Base-by-base conservation (phyloP, 2,113 vertebrate species). In the Thalassoma bifasciatum region DNA sequence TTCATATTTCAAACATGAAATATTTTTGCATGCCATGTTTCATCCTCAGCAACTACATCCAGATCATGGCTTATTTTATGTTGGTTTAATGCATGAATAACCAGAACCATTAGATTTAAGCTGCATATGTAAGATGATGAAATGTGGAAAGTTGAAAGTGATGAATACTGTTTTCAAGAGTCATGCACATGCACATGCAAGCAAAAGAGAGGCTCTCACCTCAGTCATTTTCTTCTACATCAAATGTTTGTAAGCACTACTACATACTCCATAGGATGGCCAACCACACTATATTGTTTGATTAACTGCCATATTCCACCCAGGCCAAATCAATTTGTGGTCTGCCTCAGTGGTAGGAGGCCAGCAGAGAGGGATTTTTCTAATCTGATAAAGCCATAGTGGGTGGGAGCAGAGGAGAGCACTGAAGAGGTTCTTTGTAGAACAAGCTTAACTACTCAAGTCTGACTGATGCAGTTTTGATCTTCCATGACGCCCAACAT, bases 361-460 rank as follows among this genome's bases (percentile, higher is more conserved):
- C 47, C 65, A 59, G 75, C 72, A 69, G 68, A 70, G 82, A 79
- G 38, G 70, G 78, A 79, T 79, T 74, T 63, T 54, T 76, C 82
- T 89, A 85, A 86, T 89, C 81, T 86, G 84, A 89, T 91, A 79
- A 91, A 87, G 16, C 67, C 30, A 59, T 76, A 86, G 80, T 90
- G 66, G 66, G 81, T 49, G 34, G 52, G 74, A 75, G 87, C 83
- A 81, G 73, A 71, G 71, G 76, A 83, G 73, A 72, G 79, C 68
- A 60, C 40, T 82, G 64, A 88, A 83, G 85, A 86, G 80, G 70
- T 63, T 75, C 75, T 84, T 90, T 91, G 85, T 90, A 74, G 58
- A 69, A 75, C 54, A 59, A 70, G 64, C 22, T 63, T 37, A 36
- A 60, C 61, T 57, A 69, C 72, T 79, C 17, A 10, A 53, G 68